These are phyloP conservation scores for Tromatobia lineatoria DNA, from an alignment of 2,888 invertebrate species.

Conservation along the genomic window DNA sequence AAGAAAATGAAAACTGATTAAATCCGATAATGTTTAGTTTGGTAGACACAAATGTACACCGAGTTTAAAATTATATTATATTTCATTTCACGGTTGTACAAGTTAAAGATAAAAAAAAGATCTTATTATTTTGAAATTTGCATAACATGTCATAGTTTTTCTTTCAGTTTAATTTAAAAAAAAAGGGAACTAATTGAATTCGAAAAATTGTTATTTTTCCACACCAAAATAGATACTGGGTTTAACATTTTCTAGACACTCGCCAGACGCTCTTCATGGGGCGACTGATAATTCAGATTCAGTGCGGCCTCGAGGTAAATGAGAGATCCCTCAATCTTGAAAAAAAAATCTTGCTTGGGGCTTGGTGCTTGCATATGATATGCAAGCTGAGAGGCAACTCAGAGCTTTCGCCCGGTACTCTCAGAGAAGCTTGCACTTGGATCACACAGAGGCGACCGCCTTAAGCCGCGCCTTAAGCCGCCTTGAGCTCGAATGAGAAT, in stretches of 20 bases:
- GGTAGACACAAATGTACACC: too few species aligned
- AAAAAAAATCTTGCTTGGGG: constrained; percentile 54
- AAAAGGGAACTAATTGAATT: neutral
- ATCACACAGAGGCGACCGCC: constrained; percentile 34
- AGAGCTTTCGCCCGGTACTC: constrained; percentile 43
- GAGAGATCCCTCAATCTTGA: constrained; percentile 62
- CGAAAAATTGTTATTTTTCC: neutral
- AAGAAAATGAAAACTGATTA: too few species aligned
- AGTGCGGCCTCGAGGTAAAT: constrained; percentile 1
- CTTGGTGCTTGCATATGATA: constrained; percentile 3
- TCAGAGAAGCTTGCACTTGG: constrained; percentile 33
- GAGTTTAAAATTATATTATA: too few species aligned
- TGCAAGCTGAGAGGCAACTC: constrained; percentile 22
- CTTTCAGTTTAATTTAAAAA: neutral
- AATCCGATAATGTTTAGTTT: too few species aligned
- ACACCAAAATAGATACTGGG: neutral
- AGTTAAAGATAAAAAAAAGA: neutral
- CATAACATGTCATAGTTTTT: neutral
- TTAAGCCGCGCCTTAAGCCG: constrained; percentile 28
- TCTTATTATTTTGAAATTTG: neutral
- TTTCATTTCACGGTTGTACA: neutral
- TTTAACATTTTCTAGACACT: neutral
- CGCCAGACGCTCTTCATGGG: constrained; percentile 21
- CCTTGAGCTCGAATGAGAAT: constrained; percentile 64
- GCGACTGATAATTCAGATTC: constrained; percentile 51